Evolutionary conservation across 1,140 invertebrate species (phyloP).

Genomic region (Drosophila ironensis): DNA sequence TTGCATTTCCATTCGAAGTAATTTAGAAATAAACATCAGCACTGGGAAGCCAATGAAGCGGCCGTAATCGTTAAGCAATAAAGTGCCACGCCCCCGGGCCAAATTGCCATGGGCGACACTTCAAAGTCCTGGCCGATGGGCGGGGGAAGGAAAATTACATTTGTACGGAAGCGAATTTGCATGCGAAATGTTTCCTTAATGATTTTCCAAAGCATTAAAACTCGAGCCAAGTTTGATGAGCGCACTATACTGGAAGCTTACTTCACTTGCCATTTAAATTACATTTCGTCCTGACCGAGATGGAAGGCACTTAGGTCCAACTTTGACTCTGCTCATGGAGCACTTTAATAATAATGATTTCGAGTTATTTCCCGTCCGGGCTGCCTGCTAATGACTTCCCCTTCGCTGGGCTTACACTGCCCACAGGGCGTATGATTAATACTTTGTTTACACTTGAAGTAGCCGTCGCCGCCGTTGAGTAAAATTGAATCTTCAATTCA

Average conservation of each 20-base stretch:
- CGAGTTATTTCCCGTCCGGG: constrained; percentile 23
- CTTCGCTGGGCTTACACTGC: not conserved
- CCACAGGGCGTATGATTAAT: constrained; percentile 33
- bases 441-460: constrained; percentile 41
- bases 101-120: constrained; percentile 36
- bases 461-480: constrained; percentile 13
- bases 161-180: constrained; percentile 24
- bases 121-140: constrained; percentile 23
- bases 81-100: constrained; percentile 21
- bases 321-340: constrained; percentile 12
- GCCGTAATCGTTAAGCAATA: constrained; percentile 36
- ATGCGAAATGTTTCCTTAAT: constrained; percentile 40
- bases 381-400: constrained; percentile 24
- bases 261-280: constrained; percentile 35
- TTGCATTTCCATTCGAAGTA: constrained; percentile 10
- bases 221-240: not conserved
- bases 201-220: constrained; percentile 36
- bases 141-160: constrained; percentile 29
- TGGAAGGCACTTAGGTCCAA: not conserved
- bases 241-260: constrained; percentile 10
- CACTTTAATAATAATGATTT: constrained; percentile 45
- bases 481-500: constrained; percentile 39
- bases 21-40: constrained; percentile 42
- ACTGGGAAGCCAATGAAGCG: constrained; percentile 15
- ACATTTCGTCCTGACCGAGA: constrained; percentile 13